A percentile compares a stretch with the other conserved stretches of the same genome.
Evolutionary conservation across 2,113 vertebrate genomes (phyloP).

Genomic region (Plecturocebus donacophilus): DNA sequence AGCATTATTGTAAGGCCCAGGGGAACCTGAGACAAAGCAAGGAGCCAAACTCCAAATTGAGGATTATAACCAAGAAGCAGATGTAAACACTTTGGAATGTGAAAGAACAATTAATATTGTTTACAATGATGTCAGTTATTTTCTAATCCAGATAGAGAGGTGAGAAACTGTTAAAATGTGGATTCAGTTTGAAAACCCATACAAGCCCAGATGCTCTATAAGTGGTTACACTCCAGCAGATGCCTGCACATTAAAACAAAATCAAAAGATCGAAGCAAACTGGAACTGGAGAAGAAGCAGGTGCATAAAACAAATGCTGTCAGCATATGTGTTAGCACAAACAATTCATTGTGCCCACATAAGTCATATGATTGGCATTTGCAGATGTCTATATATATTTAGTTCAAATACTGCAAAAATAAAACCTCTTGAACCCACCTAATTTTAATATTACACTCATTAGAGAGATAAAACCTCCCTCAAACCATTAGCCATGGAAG

Average conservation of each 20-base stretch:
- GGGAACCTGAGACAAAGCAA: conserved; percentile 46
- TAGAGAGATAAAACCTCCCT: conserved; percentile 50
- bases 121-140: conserved; percentile 60
- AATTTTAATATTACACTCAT: conserved; percentile 53
- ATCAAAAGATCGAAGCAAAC: conserved; percentile 66
- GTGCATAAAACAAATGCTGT: conserved; percentile 78
- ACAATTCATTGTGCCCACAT: conserved; percentile 49
- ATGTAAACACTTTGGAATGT: background rate
- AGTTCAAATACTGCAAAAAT: conserved; percentile 59
- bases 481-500: background rate
- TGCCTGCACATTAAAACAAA: conserved; percentile 78
- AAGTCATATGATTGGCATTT: conserved; percentile 56
- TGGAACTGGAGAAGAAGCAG: conserved; percentile 70
- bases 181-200: conserved; percentile 67
- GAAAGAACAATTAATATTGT: conserved; percentile 59
- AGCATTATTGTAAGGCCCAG: background rate
- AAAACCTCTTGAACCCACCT: background rate
- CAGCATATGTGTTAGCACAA: conserved; percentile 78
- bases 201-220: conserved; percentile 79
- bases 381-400: background rate
- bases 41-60: conserved; percentile 30
- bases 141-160: conserved; percentile 39
- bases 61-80: conserved; percentile 31
- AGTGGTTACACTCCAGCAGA: conserved; percentile 80
- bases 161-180: conserved; percentile 72